Conservation (phyloP, 2,113 vertebrate species). For the Ploceus nigricollis region DNA sequence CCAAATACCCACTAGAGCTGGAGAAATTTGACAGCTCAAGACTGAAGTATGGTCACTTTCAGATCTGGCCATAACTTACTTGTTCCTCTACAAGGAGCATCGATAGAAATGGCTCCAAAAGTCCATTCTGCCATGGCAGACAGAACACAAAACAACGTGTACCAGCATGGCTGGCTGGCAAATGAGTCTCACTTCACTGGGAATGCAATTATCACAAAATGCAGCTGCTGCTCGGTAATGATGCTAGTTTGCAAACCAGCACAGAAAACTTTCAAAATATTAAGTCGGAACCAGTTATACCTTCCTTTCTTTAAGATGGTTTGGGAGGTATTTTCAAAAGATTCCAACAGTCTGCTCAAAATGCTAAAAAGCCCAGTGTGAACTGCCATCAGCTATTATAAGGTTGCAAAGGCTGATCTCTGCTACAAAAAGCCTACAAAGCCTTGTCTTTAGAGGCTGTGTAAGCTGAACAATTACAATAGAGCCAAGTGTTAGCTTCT, state of each 20-base stretch:
- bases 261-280: not conserved
- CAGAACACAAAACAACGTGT: not conserved
- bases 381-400: not conserved
- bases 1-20: not conserved
- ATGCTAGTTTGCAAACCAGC: not conserved
- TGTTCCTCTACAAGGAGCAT: not conserved
- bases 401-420: not conserved
- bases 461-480: not conserved
- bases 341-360: not conserved
- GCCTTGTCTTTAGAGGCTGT: not conserved
- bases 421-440: not conserved
- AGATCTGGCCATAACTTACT: not conserved
- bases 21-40: not conserved
- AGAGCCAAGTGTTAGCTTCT: not conserved
- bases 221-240: not conserved
- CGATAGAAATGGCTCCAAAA: not conserved
- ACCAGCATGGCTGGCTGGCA: not conserved
- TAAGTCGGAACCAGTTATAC: not conserved
- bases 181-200: not conserved
- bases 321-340: not conserved
- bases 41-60: not conserved
- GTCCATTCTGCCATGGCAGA: not conserved
- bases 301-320: not conserved
- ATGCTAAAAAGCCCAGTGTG: not conserved
- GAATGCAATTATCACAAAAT: not conserved